Evolutionary conservation across 2,113 vertebrate genomes (phyloP).

Genomic region (Tamias sibiricus): DNA sequence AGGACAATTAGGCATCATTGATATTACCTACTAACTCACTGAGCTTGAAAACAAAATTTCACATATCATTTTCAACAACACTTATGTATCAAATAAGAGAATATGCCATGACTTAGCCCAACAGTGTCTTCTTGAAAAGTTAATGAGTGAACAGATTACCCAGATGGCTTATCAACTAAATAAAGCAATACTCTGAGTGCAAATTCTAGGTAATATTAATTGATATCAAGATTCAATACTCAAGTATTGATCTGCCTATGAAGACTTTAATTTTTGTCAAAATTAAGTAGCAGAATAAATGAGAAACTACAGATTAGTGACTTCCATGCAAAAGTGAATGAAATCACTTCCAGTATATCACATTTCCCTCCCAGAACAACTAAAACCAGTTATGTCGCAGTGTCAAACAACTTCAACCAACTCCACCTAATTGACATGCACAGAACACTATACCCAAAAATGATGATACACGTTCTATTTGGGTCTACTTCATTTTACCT

Average conservation of each 20-base stretch:
- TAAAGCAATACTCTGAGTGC: background rate
- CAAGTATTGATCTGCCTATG: background rate
- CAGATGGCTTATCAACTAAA: background rate
- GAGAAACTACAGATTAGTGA: background rate
- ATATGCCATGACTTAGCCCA: background rate
- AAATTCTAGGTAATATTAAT: background rate
- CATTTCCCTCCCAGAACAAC: background rate
- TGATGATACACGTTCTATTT: background rate
- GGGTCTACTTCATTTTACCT: background rate
- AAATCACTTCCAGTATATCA: too few species aligned
- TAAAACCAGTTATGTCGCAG: background rate
- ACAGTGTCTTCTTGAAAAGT: background rate
- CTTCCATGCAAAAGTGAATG: background rate
- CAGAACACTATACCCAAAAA: background rate
- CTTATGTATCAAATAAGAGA: constrained; percentile 4
- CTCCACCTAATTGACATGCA: background rate
- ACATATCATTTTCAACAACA: background rate
- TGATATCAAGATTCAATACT: background rate
- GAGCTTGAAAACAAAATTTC: constrained; percentile 57
- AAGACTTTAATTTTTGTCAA: background rate
- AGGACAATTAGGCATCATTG: constrained; percentile 55
- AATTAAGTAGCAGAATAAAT: background rate
- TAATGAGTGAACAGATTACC: constrained; percentile 8
- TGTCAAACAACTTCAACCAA: background rate
- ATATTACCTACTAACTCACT: constrained; percentile 59